Evolutionary conservation across 2,888 invertebrate species (phyloP), one percentile per base, ranked within the genome.

Genomic region (Arctia plantaginis): DNA sequence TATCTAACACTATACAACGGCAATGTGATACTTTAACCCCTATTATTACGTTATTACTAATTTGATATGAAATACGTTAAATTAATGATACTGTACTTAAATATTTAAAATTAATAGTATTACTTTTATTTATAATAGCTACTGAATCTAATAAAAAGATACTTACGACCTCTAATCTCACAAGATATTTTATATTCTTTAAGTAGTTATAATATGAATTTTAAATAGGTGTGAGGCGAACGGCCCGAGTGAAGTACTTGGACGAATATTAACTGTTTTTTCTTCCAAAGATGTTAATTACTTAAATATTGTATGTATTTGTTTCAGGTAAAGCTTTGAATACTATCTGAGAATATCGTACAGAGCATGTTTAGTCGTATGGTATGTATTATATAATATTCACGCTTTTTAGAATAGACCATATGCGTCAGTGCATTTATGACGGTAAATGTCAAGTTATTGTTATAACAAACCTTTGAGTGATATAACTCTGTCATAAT

Each of bases 251-350:
- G 90, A 89, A 91, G 91, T 72, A 59, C 13, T 59, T n/a, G 15
- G 13, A 67, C 41, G 66, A 41, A 51, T 92, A 86, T 91, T 91
- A 92, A 91, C 91, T 90, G 91, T 91, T 88, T 76, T 78, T 83
- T 88, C 86, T 85, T 87, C 66, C 47, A 0, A 85, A 75, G 73
- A 78, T 77, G 39, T 72, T 74, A 47, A 67, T 74, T 65, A 71
- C 73, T 66, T 55, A 41, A 69, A 41, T 20, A 77, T 79, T 47
- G 65, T 80, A 80, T 83, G 71, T 71, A 82, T 85, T 89, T 89
- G 86, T 91, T 90, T 73, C 89, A 90, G 90, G 90, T 91, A 90
- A 87, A 80, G 62, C 75, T 80, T 73, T 69, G 30, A 67, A 51
- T 55, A 71, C 59, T 75, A 75, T 67, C 44, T 51, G 51, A 65